These are phyloP conservation scores for Heliconius hermathena DNA, from an alignment of 1,140 invertebrate genomes.

Conservation along the genomic window DNA sequence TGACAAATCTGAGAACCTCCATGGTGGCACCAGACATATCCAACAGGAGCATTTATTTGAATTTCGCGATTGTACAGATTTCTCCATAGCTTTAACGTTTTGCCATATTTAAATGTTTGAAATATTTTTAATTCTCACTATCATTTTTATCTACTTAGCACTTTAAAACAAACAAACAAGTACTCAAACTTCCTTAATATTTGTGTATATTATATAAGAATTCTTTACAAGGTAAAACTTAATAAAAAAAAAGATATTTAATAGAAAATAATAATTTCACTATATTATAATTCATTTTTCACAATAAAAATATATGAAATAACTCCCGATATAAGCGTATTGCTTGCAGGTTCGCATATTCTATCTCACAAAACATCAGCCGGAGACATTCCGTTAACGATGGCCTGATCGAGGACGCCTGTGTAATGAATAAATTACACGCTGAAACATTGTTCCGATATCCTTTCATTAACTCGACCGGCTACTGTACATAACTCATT, in stretches of 20 bases:
- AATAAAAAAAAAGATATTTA: neutral
- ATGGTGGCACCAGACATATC: constrained; percentile 63
- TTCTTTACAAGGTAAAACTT: neutral
- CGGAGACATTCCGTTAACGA: constrained; percentile 74
- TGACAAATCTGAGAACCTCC: constrained; percentile 81
- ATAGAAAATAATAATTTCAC: neutral
- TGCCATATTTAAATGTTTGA: constrained; percentile 32
- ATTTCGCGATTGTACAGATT: constrained; percentile 51
- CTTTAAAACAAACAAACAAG: neutral
- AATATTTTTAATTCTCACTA: constrained; percentile 8
- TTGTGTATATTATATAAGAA: neutral
- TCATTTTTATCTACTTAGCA: constrained; percentile 8
- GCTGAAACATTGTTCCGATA: constrained; percentile 78
- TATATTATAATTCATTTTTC: neutral
- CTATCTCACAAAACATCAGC: constrained; percentile 48
- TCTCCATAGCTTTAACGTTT: constrained; percentile 61
- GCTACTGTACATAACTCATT: constrained; percentile 53
- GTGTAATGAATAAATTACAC: constrained; percentile 81
- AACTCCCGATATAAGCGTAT: neutral
- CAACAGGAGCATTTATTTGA: constrained; percentile 53
- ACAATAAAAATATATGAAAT: neutral
- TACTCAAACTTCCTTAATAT: neutral
- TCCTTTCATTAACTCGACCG: constrained; percentile 71
- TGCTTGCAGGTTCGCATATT: constrained; percentile 11
- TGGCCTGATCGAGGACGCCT: constrained; percentile 73